These are phyloP conservation scores for Eulemur albifrons DNA, from an alignment of 2,797 vertebrate genomes.

Conservation along the genomic window DNA sequence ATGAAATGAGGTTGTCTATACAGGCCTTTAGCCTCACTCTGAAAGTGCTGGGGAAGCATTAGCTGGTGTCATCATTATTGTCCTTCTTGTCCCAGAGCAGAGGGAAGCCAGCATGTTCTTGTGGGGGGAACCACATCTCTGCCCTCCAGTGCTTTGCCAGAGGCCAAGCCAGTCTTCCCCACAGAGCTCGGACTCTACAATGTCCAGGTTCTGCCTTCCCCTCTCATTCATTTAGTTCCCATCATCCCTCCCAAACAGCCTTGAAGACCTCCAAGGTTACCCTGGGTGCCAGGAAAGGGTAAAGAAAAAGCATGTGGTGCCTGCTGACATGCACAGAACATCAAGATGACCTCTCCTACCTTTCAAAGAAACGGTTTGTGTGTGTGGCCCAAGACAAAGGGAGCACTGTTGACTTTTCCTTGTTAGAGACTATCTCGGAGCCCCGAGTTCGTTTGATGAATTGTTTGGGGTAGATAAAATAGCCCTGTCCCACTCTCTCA, in stretches of 20 bases:
- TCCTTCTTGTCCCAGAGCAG: not conserved
- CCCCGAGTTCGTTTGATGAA: conserved; percentile 63
- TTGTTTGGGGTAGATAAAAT: conserved; percentile 81
- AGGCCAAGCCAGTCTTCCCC: not conserved
- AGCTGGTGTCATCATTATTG: not conserved
- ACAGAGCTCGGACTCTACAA: not conserved
- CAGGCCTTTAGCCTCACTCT: not conserved
- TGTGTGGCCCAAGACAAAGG: conserved; percentile 70
- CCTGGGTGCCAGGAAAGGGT: not conserved
- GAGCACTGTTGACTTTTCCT: conserved; percentile 72
- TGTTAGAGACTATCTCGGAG: conserved; percentile 55
- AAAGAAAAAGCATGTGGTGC: conserved; percentile 54
- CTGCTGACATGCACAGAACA: conserved; percentile 68
- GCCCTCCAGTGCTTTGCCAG: not conserved
- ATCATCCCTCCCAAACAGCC: not conserved
- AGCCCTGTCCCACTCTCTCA: conserved; percentile 75
- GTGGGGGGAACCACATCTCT: not conserved
- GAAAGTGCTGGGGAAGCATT: not conserved
- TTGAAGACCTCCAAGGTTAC: not conserved
- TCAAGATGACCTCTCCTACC: conserved; percentile 77
- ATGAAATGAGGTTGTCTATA: not conserved
- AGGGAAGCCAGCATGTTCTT: not conserved
- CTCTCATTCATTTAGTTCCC: not conserved
- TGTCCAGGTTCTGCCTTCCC: not conserved
- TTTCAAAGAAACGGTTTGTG: conserved; percentile 76